Evolutionary conservation across 2,888 invertebrate genomes (phyloP).

Genomic region (Sisyra nigra): DNA sequence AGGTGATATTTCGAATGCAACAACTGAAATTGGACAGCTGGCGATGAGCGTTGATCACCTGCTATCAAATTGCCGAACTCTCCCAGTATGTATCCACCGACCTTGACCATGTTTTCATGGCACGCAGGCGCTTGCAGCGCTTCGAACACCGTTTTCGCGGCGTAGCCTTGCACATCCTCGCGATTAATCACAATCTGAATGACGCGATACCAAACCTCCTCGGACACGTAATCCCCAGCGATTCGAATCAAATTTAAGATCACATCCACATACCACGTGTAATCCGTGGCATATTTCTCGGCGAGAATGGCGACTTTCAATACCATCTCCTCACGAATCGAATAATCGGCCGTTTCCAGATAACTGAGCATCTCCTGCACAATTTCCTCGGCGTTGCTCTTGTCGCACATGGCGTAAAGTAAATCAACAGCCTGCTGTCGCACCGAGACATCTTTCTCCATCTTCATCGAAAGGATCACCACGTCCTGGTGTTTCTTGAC

Average conservation of each 20-base stretch:
- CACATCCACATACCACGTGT: conserved; percentile 96
- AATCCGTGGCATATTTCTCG: conserved; percentile 98
- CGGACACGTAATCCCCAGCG: conserved; percentile 98
- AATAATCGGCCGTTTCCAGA: conserved; percentile 97
- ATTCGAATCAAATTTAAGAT: conserved; percentile 97
- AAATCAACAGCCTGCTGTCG: conserved; percentile 96
- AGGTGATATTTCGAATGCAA: conserved; percentile 98
- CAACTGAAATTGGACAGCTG: conserved; percentile 92
- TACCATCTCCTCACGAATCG: conserved; percentile 99
- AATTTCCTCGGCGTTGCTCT: conserved; percentile 97
- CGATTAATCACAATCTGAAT: conserved; percentile 99
- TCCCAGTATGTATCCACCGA: conserved; percentile 96
- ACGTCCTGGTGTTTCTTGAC: conserved; percentile 99
- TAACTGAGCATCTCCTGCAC: conserved; percentile 99
- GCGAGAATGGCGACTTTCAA: conserved; percentile 97
- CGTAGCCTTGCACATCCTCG: conserved; percentile 99
- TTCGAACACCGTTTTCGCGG: conserved; percentile 99
- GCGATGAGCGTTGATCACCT: conserved; percentile 94
- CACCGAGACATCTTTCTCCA: conserved; percentile 97
- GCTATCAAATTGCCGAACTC: conserved; percentile 99
- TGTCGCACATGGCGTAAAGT: conserved; percentile 99
- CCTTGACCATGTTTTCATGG: conserved; percentile 99
- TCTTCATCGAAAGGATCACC: conserved; percentile 96
- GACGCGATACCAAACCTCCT: conserved; percentile 99
- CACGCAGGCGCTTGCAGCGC: conserved; percentile 97